phyloP scores from a whole-genome alignment of 2,797 vertebrate species.

The Leptoclinus maculatus region DNA sequence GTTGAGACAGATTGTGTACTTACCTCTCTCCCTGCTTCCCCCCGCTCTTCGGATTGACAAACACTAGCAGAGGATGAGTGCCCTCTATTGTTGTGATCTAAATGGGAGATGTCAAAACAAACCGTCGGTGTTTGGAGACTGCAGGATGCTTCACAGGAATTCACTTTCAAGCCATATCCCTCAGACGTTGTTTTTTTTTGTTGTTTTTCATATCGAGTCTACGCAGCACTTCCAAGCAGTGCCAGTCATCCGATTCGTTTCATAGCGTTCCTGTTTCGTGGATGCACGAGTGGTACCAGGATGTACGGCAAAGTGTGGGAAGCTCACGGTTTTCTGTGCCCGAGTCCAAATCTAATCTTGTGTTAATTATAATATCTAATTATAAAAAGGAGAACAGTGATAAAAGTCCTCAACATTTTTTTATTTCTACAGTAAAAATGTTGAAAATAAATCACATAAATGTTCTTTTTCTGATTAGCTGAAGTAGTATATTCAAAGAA shows the following conservation, averaged over 20 bases:
- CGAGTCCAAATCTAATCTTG: slow-evolving; percentile 29
- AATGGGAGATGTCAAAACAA: slow-evolving; percentile 80
- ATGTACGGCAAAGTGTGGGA: neutral
- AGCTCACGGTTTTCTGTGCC: slow-evolving; percentile 1
- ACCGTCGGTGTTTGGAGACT: slow-evolving; percentile 72
- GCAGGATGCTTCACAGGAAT: slow-evolving; percentile 77
- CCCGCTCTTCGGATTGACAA: slow-evolving; percentile 97
- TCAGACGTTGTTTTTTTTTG: slow-evolving; percentile 36
- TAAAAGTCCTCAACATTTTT: slow-evolving; percentile 10
- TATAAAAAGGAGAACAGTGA: slow-evolving; percentile 33
- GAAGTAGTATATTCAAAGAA: neutral
- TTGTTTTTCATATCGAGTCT: neutral
- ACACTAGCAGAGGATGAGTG: slow-evolving; percentile 95
- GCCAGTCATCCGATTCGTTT: slow-evolving; percentile 47
- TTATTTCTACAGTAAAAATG: neutral
- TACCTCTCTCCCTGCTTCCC: slow-evolving; percentile 97
- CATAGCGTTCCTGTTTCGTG: slow-evolving; percentile 13
- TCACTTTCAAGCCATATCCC: slow-evolving; percentile 70
- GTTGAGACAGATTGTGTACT: slow-evolving; percentile 70
- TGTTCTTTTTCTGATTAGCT: neutral
- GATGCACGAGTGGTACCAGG: slow-evolving; percentile 17
- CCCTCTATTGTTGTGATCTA: slow-evolving; percentile 94
- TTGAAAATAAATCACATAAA: slow-evolving; percentile 18
- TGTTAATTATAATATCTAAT: slow-evolving; percentile 50
- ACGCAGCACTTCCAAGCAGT: slow-evolving; percentile 48